Percentiles rank a stretch among this genome's conserved stretches.
Evolutionary conservation across 2,797 vertebrate genomes (phyloP).

Genomic region (Hybognathus amarus): DNA sequence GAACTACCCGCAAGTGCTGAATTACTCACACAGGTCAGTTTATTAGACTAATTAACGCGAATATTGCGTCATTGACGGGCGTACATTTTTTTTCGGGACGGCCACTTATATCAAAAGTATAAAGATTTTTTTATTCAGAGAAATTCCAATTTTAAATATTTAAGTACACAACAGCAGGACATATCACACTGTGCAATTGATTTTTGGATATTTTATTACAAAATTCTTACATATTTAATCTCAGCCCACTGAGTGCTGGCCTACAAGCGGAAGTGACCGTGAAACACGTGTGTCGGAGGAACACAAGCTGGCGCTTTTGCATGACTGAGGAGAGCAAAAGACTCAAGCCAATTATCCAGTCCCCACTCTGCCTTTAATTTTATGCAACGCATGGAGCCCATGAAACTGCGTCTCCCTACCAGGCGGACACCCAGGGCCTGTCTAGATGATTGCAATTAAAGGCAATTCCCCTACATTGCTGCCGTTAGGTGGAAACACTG

Average conservation of each 20-base stretch:
- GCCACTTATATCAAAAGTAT: no score
- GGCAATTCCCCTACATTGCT: constrained; percentile 65
- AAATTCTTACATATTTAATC: not conserved
- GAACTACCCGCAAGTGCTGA: no score
- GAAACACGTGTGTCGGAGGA: constrained; percentile 22
- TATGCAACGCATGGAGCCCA: constrained; percentile 61
- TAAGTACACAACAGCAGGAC: no score
- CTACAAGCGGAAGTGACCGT: constrained; percentile 42
- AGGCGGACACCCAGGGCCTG: constrained; percentile 52
- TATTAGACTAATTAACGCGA: no score
- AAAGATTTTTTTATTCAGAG: no score
- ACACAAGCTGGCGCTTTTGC: constrained; percentile 35
- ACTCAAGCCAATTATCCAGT: constrained; percentile 54
- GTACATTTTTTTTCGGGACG: no score
- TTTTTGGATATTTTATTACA: no score
- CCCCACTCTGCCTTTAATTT: constrained; percentile 51
- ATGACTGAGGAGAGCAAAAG: constrained; percentile 54
- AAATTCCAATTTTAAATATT: no score
- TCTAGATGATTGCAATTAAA: constrained; percentile 83
- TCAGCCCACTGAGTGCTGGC: constrained; percentile 37
- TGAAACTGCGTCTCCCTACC: constrained; percentile 65
- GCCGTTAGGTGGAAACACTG: constrained; percentile 43
- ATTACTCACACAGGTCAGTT: no score
- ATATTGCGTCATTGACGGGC: no score
- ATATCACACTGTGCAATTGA: no score